Conservation (phyloP, 1,140 invertebrate species). For the Lepidostoma basale region DNA sequence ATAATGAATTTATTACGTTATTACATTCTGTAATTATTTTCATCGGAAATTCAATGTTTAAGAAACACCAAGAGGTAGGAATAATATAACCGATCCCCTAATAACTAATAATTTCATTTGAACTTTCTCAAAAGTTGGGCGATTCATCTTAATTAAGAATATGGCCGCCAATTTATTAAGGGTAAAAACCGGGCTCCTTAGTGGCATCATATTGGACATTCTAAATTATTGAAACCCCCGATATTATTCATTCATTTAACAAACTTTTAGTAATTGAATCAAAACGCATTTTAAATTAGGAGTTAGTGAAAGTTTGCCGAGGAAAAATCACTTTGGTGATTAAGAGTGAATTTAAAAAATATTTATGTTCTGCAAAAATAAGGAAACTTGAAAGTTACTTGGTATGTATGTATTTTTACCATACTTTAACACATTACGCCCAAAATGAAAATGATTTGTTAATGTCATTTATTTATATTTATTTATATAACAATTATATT, state of each 20-base stretch:
- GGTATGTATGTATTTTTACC: too few species aligned
- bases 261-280: background rate
- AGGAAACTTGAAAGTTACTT: too few species aligned
- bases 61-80: too few species aligned
- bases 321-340: background rate
- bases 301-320: too few species aligned
- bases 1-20: background rate
- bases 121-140: background rate
- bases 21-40: background rate
- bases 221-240: background rate
- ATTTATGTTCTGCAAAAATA: too few species aligned
- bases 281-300: background rate
- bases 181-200: slow-evolving; percentile 4
- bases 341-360: too few species aligned
- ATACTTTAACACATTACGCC: too few species aligned
- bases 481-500: too few species aligned
- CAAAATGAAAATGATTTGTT: too few species aligned
- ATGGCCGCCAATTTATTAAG: slow-evolving; percentile 15
- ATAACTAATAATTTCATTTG: slow-evolving; percentile 10
- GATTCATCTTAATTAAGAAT: slow-evolving; percentile 15
- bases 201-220: slow-evolving; percentile 23
- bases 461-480: too few species aligned
- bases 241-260: slow-evolving; percentile 6
- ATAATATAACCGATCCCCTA: too few species aligned
- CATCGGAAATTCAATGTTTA: too few species aligned